These are phyloP conservation scores for Chelonus formosanus DNA, from an alignment of 2,888 invertebrate genomes.

Conservation along the genomic window DNA sequence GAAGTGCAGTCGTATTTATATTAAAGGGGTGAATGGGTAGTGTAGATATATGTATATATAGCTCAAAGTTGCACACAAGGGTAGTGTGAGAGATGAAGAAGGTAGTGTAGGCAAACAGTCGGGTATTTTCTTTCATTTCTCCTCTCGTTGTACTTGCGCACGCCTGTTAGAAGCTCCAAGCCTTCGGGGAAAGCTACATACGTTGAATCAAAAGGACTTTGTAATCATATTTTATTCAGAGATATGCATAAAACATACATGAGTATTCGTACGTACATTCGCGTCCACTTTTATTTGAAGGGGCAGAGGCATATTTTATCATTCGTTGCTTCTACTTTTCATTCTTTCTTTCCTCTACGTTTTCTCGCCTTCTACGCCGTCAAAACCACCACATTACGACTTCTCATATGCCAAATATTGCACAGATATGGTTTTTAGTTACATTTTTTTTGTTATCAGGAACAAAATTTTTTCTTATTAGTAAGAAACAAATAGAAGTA, in stretches of 20 bases:
- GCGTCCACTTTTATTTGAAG: constrained; percentile 48
- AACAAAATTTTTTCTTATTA: too few species aligned
- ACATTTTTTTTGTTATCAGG: too few species aligned
- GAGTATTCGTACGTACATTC: constrained; percentile 42
- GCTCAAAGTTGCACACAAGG: not conserved
- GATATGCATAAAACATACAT: constrained; percentile 55
- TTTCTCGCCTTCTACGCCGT: too few species aligned
- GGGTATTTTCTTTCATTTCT: constrained; percentile 32
- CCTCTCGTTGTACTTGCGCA: constrained; percentile 9
- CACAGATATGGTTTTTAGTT: too few species aligned
- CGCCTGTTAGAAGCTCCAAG: constrained; percentile 20
- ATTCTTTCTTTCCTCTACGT: constrained; percentile 13
- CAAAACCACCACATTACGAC: too few species aligned
- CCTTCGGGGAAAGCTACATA: constrained; percentile 46
- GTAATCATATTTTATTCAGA: constrained; percentile 57
- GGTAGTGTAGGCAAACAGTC: constrained; percentile 28
- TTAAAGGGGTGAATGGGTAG: constrained; percentile 27
- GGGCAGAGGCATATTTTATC: constrained; percentile 42
- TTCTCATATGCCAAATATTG: too few species aligned
- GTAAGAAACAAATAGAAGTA: too few species aligned
- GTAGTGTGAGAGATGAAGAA: constrained; percentile 2
- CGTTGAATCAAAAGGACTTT: constrained; percentile 54
- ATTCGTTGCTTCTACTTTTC: constrained; percentile 23
- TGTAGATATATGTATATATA: constrained; percentile 11
- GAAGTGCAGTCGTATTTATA: constrained; percentile 24